Evolutionary conservation across 1,140 invertebrate species (phyloP).

Genomic region (Drosophila serrata): DNA sequence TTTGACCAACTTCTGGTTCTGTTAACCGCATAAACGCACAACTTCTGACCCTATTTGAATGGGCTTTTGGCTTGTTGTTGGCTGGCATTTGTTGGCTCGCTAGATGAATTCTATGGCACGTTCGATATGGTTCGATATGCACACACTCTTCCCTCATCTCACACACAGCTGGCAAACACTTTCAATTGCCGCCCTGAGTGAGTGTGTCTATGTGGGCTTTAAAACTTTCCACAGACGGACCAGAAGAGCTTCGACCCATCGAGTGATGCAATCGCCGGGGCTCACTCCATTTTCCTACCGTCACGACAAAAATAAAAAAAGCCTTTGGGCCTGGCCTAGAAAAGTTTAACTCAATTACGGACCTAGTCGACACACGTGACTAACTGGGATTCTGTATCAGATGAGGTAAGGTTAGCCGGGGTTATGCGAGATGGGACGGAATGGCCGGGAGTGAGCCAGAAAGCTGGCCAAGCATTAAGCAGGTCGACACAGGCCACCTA

Average conservation of each 20-base stretch:
- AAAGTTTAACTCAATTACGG: slow-evolving; percentile 82
- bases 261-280: slow-evolving; percentile 70
- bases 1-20: slow-evolving; percentile 12
- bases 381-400: slow-evolving; percentile 50
- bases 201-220: slow-evolving; percentile 45
- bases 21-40: slow-evolving; percentile 43
- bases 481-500: slow-evolving; percentile 59
- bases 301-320: slow-evolving; percentile 40
- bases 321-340: slow-evolving; percentile 71
- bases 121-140: slow-evolving; percentile 50
- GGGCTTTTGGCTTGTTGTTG: slow-evolving; percentile 19
- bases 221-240: slow-evolving; percentile 61
- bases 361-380: slow-evolving; percentile 66
- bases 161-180: slow-evolving; percentile 48
- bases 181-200: slow-evolving; percentile 36
- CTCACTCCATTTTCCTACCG: slow-evolving; percentile 14
- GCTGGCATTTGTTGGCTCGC: slow-evolving; percentile 46
- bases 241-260: slow-evolving; percentile 45
- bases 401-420: slow-evolving; percentile 49
- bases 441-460: slow-evolving; percentile 42
- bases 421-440: slow-evolving; percentile 14
- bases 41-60: slow-evolving; percentile 26
- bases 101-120: slow-evolving; percentile 58
- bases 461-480: slow-evolving; percentile 64
- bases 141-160: slow-evolving; percentile 15